These are phyloP conservation scores for Chorisops tibialis DNA, from an alignment of 2,888 invertebrate species.

Conservation along the genomic window DNA sequence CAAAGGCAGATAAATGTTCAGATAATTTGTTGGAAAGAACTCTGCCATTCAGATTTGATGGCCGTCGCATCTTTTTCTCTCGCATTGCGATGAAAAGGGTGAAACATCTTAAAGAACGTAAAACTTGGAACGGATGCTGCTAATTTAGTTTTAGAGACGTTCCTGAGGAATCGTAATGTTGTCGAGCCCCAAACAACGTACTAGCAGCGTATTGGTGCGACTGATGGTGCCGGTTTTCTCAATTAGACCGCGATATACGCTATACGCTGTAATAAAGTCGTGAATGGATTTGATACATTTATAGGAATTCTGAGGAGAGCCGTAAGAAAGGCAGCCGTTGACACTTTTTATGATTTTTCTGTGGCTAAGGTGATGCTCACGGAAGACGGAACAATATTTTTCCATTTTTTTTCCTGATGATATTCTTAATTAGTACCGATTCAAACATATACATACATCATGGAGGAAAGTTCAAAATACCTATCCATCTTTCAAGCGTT, in stretches of 20 bases:
- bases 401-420: no score
- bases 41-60: slow-evolving; percentile 16
- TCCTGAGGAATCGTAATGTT: slow-evolving; percentile 6
- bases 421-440: slow-evolving; percentile 17
- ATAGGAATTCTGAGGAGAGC: slow-evolving; percentile 20
- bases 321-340: slow-evolving; percentile 8
- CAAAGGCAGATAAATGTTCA: slow-evolving; percentile 22
- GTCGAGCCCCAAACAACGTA: not conserved
- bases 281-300: slow-evolving; percentile 23
- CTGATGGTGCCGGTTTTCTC: slow-evolving; percentile 9
- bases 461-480: slow-evolving; percentile 16
- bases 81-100: no score
- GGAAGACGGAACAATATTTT: not conserved
- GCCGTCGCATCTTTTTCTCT: not conserved
- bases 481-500: slow-evolving; percentile 11
- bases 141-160: slow-evolving; percentile 27
- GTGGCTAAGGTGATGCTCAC: slow-evolving; percentile 1
- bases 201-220: no score
- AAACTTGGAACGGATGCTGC: slow-evolving; percentile 28
- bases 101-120: not conserved
- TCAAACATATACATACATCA: not conserved
- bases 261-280: slow-evolving; percentile 11
- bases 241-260: slow-evolving; percentile 12
- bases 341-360: slow-evolving; percentile 1
- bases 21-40: slow-evolving; percentile 21